Base-by-base conservation (phyloP, 2,113 vertebrate genomes). In the Bungarus multicinctus region DNA sequence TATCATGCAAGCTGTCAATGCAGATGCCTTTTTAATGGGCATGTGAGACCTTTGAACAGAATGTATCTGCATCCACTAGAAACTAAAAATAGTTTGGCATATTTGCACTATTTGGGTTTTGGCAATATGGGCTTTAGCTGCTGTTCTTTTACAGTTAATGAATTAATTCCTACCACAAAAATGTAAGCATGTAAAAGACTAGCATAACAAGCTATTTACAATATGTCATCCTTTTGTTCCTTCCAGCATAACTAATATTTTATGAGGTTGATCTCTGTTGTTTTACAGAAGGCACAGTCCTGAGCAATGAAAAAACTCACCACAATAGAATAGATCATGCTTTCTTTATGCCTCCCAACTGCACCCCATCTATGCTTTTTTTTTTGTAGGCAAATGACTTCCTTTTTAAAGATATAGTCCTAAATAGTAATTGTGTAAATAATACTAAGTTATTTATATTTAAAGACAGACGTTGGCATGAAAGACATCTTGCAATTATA, bases 101-200 rank as follows among this genome's bases (percentile, higher is more conserved):
- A 87, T 81, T 88, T 20, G 4, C 53, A 85, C n/a, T 2, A 69
- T 90, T 85, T 90, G 55, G 85, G 88, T 90, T 16, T 2, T 91
- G 91, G 89, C 87, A 89, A 86, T 89, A 91, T 86, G 20, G 10
- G 1, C 85, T 92, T 60, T 90, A 81, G 88, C 91, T 64, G 50
- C 87, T 95, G 87, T 89, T 93, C 69, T 86, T 93, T 93, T 89
- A 89, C 93, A 89, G 94, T 57, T 92, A 9, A 43, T 86, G 81
- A 93, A 95, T 89, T 86, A 88, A 58, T 12, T 87, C 30, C 4
- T 86, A 87, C 74, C 14, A 64, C 87, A 89, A 94, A 60, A 81
- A 88, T 88, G 34, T 52, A 90, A 85, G 34, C 47, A 43, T 91
- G 64, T 88, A 90, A 90, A 90, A 88, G 23, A 50, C 50, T 14